Evolutionary conservation across 2,797 vertebrate species (phyloP), one percentile per base, ranked within the genome.

Genomic region (Crenuchus spilurus): DNA sequence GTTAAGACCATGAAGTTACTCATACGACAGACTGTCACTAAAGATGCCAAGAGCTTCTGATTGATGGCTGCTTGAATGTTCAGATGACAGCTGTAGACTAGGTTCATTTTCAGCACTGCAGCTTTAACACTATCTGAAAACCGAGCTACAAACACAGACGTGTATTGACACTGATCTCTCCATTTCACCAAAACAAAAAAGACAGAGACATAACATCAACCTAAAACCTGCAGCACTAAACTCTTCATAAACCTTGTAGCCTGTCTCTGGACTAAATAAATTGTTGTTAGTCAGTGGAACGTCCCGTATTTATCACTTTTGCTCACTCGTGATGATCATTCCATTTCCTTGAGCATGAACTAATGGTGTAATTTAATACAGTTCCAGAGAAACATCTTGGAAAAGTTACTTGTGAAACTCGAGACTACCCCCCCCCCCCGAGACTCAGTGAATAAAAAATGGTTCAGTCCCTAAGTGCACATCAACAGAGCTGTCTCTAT

Each of bases 401-500:
- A 76, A 79, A 84, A 82, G 42, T 74, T 74, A 54, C 48, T 42
- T 39, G 8, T 18, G 68, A 60, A 78, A 60, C 61, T 20, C 18
- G 51, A 68, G 52, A 16, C 75, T 68, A 30, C 26, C 54, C 9
- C 4, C 20, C 75, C 70, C 35, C 26, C 54, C 9, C 4, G 52
- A 71, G 79, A 81, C 62, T 9, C 22, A 2, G 22, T 20, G 30
- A 41, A 52, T 64, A 70, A 61, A 75, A 75, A 54, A 37, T 49
- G 46, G 26, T 28, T 70, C 54, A 69, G 73, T 13, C 39, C 18
- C 49, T n/a, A 30, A 35, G 60, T 76, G 74, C 58, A 76, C 41
- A 18, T 58, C 74, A 76, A 79, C 79, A 70, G 67, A 30, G 58
- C 68, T 18, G 74, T 82, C 77, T 72, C 74, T 74, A 75, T 84